These are phyloP conservation scores for Crocuta crocuta DNA, from an alignment of 2,113 vertebrate species.

Conservation along the genomic window DNA sequence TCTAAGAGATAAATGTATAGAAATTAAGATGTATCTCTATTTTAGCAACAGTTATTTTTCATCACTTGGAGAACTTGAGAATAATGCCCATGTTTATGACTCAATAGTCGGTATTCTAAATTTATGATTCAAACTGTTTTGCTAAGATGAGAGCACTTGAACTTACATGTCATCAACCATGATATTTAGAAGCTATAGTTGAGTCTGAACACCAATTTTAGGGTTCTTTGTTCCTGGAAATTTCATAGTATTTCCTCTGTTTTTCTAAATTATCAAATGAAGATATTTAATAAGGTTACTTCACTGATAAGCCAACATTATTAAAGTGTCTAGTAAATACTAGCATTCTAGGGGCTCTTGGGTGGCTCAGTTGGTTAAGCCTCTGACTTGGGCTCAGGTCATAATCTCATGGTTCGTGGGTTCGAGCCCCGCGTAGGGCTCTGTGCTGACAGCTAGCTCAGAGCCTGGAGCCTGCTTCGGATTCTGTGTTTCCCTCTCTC, in stretches of 20 bases:
- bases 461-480: no score
- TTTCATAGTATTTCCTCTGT: not conserved
- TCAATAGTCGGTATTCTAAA: not conserved
- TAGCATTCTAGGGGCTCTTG: not conserved
- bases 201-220: not conserved
- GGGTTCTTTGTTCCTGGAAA: not conserved
- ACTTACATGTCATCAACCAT: not conserved
- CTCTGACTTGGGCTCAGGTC: no score
- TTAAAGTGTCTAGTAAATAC: not conserved
- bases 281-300: not conserved
- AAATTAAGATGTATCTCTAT: not conserved
- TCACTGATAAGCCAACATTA: not conserved
- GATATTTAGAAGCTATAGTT: not conserved
- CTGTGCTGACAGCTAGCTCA: no score
- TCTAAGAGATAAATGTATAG: not conserved
- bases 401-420: no score
- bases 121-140: constrained; percentile 15
- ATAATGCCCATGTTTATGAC: not conserved
- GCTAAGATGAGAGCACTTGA: not conserved
- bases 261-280: not conserved
- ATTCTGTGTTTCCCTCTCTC: no score
- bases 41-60: not conserved
- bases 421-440: no score
- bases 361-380: no score
- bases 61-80: not conserved